Conservation (phyloP, 2,113 vertebrate genomes). For the Platycercus adscitus region DNA sequence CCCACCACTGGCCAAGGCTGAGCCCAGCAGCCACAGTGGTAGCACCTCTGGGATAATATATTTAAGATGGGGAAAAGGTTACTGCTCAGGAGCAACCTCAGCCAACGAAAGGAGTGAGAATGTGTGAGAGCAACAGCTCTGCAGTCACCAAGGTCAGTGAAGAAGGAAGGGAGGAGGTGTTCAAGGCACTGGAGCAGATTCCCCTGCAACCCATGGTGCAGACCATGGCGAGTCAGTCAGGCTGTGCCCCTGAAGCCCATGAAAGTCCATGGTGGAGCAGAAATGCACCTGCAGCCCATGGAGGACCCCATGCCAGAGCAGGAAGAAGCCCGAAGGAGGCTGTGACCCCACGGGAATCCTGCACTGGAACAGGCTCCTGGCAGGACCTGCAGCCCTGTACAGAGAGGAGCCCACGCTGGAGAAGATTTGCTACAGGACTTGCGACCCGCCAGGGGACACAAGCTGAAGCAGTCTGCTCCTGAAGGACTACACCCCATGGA, state of each 20-base stretch:
- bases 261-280: not conserved
- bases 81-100: not conserved
- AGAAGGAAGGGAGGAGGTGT: not conserved
- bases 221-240: not conserved
- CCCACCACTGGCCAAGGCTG: fast-evolving
- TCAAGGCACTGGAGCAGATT: not conserved
- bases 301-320: not conserved
- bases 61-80: too few relatives aligned
- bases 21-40: not conserved
- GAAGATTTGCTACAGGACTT: not conserved
- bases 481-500: not conserved
- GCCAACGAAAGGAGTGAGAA: not conserved
- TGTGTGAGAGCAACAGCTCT: not conserved
- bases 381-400: not conserved
- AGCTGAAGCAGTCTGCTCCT: not conserved
- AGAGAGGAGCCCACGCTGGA: not conserved
- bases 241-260: not conserved
- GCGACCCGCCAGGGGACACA: not conserved
- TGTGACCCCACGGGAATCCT: not conserved
- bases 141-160: not conserved
- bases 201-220: not conserved
- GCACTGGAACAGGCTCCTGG: not conserved
- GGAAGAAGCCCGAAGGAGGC: not conserved
- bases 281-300: not conserved
- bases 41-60: not conserved